Base-by-base conservation (phyloP, 1,140 invertebrate genomes). In the Ctenoplectra terminalis region DNA sequence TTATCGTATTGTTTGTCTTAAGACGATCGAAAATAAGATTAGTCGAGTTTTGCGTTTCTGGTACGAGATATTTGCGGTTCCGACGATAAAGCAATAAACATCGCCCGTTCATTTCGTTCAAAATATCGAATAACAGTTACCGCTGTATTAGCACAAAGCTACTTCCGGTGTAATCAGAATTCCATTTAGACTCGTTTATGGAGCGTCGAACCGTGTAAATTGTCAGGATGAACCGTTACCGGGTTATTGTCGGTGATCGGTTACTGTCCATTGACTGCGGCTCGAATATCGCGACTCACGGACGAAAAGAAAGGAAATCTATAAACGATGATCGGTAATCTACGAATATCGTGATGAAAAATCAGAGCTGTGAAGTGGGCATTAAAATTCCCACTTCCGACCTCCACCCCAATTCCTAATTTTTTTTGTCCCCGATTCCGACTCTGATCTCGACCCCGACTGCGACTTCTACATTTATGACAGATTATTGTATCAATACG, bases 91-190 rank as follows among this genome's bases (percentile, higher is more conserved):
- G 37, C 46, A 69, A 60, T 69, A 80, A 23, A 46, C 34, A 50
- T 60, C 31, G n/a, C 40, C 17, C 17, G 26, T 54, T 9, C 37
- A 48, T 50, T 71, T 48, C 23, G 6, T 58, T 56, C 20, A 9
- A 23, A 37, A 78, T 50, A 26, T 37, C 46, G n/a, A 46, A 15
- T 52, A 43, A 58, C 37, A 85, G 78, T 81, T 72, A 54, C 52
- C 31, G 63, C 70, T 74, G 54, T 66, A 82, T 77, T 82, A 71
- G 66, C 78, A 40, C 83, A 60, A 77, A 60, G 70, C 60, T 61
- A 66, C 78, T 86, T 86, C 84, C 84, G 72, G 78, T 69, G 17
- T 67, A 23, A 86, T 84, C 46, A 23, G 48, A 74, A 82, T 82
- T 85, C 69, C 72, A 73, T 84, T 75, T 69, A 67, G 43, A 75